Base-by-base conservation (phyloP, 2,797 vertebrate species). In the Myotis vivesi region DNA sequence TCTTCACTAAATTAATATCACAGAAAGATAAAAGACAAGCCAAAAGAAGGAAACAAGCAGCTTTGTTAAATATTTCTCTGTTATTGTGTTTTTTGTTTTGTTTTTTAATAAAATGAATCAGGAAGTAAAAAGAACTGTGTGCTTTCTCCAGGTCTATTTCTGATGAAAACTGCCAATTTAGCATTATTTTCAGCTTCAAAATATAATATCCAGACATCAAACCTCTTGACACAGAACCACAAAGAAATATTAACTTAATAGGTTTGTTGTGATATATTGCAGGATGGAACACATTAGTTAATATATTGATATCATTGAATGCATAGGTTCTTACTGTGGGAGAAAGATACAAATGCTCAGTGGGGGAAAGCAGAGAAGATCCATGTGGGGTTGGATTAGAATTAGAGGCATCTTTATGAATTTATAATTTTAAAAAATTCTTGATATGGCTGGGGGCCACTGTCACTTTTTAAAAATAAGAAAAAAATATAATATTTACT, bases 101-200 rank as follows among this genome's bases (percentile, higher is more conserved):
- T 71, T 23, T 84, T 30, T 86, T n/a, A 84, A 36, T 77, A 91
- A 71, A 84, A 75, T 92, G 15, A 59, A 89, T 83, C 33, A 95
- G 36, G 22, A 93, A 71, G 23, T 51, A 15, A 51, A 93, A 95
- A 53, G 53, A 87, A 68, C 30, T 59, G 2, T 66, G 30, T 69
- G 12, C 41, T 94, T 71, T 92, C 46, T 87, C 15, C 69, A 79
- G 28, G 79, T 69, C 8, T 57, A 64, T 85, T 94, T 91, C 20
- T 75, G 83, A 73, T 68, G 30, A 94, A 85, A 57, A 79, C 33
- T 77, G 28, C 6, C n/a, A 62, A 13, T 83, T 75, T 71, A 68
- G 79, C 11, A 85, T 33, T 1, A 57, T 33, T 86, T 92, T 92
- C 6, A 89, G 17, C 44, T 71, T 94, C 38, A 69, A 96, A 89